These are phyloP conservation scores for Diorhabda elongata DNA, from an alignment of 1,140 invertebrate species.

Conservation along the genomic window DNA sequence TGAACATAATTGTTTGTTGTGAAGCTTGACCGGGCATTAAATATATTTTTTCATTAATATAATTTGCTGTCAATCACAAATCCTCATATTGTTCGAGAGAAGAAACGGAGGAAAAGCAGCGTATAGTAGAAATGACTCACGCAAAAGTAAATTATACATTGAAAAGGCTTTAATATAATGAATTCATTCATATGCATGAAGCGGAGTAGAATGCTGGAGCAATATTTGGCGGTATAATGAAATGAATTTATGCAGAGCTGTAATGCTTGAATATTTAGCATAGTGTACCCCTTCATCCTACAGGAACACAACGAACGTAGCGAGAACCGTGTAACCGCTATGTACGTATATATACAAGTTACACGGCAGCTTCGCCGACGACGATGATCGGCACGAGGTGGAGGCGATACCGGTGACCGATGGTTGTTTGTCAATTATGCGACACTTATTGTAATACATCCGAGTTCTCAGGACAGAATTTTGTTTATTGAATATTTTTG, in stretches of 20 bases:
- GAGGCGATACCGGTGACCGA: too few species aligned
- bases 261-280: constrained; percentile 61
- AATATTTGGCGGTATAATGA: constrained; percentile 62
- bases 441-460: too few species aligned
- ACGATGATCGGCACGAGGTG: not conserved
- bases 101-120: not conserved
- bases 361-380: not conserved
- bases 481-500: too few species aligned
- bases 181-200: constrained; percentile 65
- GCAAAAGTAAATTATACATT: constrained; percentile 67
- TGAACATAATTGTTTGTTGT: constrained; percentile 14
- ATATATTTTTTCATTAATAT: not conserved
- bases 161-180: constrained; percentile 64
- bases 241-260: constrained; percentile 63
- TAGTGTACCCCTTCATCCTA: constrained; percentile 44
- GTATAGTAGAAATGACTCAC: constrained; percentile 56
- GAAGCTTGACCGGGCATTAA: not conserved
- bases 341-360: not conserved
- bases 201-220: constrained; percentile 52
- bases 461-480: too few species aligned
- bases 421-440: too few species aligned
- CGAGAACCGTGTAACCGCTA: not conserved
- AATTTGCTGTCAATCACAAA: constrained; percentile 1
- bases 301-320: constrained; percentile 23
- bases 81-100: not conserved